These are phyloP conservation scores for Catharus fuscescens DNA, from an alignment of 2,113 vertebrate species.

Conservation along the genomic window DNA sequence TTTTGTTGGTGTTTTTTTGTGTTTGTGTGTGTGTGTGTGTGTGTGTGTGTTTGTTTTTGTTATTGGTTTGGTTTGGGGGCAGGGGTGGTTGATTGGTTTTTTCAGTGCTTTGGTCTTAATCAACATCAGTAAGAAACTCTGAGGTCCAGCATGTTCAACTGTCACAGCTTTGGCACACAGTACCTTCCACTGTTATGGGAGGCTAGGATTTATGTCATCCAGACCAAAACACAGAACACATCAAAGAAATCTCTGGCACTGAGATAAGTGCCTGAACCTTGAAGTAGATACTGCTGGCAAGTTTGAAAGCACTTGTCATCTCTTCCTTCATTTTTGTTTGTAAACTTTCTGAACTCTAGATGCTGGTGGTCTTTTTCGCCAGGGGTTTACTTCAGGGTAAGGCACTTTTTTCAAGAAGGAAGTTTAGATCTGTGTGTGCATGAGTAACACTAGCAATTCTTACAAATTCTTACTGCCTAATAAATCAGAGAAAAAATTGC, in stretches of 20 bases:
- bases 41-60: background rate
- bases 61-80: no score
- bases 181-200: background rate
- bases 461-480: background rate
- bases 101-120: background rate
- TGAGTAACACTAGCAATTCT: background rate
- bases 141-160: background rate
- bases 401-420: accelerated
- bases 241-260: background rate
- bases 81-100: background rate
- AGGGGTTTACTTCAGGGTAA: background rate
- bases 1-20: background rate
- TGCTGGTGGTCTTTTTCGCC: background rate
- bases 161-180: background rate
- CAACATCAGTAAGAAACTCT: background rate
- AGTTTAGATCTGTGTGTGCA: background rate
- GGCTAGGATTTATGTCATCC: background rate
- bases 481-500: background rate
- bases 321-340: background rate
- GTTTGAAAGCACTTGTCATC: background rate
- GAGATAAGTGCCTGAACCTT: background rate
- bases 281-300: background rate
- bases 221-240: background rate
- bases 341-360: background rate
- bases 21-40: no score